Base-by-base conservation (phyloP, 2,888 invertebrate genomes). In the Elmis aenea region DNA sequence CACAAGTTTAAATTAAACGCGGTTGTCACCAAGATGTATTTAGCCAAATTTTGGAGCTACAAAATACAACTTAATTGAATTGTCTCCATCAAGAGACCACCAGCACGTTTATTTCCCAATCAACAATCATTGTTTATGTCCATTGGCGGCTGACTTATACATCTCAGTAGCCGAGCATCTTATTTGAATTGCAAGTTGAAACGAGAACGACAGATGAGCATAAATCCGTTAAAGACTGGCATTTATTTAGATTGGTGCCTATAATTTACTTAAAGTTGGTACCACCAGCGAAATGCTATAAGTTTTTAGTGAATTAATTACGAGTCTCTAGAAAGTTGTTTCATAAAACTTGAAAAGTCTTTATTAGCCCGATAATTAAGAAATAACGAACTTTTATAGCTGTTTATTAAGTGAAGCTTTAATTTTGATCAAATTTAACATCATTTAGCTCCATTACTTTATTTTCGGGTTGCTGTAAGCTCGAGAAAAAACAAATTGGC, bases 121-220 rank as follows among this genome's bases (percentile, higher is more conserved):
- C 65, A 64, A 59, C 57, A 46, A 53, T 51, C 63, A 61, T 64
- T 63, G 62, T 65, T 65, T 64, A 65, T 62, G 61, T 57, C 61
- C 61, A 58, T 60, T 62, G 61, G 55, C 51, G 37, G 43, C 48
- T 55, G 57, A 57, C 60, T 59, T 59, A 58, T 57, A 52, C 54
- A 52, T 50, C 50, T 47, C 51, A 46, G 55, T 55, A 49, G 54
- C 50, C 52, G 39, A 50, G 49, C 54, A 54, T 54, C 61, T 61
- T 61, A 64, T 65, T 64, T 64, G 63, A 65, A 65, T 65, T 61
- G 60, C 62, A 59, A 57, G 52, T 45, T 55, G 50, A 54, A 51
- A 36, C 34, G 32, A 33, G 24, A 33, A 36, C 25, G 21, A 38
- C 26, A 26, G 21, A 35, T 48, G 52, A 50, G 54, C 58, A 64